Percentiles rank a stretch among this genome's conserved stretches.
phyloP scores from a whole-genome alignment of 2,797 vertebrate species.

The Zalophus californianus region DNA sequence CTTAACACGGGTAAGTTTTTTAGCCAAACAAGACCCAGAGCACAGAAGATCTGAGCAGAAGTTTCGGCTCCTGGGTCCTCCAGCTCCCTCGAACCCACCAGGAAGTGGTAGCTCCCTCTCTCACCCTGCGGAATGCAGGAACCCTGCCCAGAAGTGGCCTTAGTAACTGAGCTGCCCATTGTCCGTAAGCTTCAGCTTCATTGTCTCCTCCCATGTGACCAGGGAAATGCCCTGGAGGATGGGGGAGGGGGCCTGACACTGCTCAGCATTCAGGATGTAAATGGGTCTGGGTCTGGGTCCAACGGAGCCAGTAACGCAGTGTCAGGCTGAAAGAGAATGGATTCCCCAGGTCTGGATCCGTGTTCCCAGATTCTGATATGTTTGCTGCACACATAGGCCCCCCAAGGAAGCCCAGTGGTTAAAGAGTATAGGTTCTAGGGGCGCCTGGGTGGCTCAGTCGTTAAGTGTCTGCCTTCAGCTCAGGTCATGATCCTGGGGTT shows the following conservation, averaged over 20 bases:
- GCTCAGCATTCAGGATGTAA: neutral
- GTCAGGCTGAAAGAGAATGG: neutral
- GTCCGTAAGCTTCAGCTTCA: neutral
- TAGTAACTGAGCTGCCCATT: slow-evolving; percentile 58
- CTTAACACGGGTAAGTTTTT: neutral
- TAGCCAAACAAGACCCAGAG: neutral
- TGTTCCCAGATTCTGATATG: neutral
- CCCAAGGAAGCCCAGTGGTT: neutral
- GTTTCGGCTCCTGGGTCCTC: neutral
- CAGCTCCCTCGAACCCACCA: neutral
- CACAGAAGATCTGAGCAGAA: neutral
- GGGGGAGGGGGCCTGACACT: neutral
- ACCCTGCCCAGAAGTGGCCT: slow-evolving; percentile 36
- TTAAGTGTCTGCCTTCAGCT: too few relatives aligned
- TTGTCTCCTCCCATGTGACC: neutral
- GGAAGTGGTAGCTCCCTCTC: neutral
- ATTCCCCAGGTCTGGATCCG: neutral
- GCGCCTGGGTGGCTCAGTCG: too few relatives aligned
- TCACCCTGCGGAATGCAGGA: neutral
- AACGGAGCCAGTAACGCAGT: neutral
- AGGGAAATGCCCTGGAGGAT: neutral
- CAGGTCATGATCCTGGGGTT: too few relatives aligned
- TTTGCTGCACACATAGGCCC: neutral
- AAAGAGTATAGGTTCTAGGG: neutral
- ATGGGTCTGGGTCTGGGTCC: neutral